Conservation (phyloP, 1,140 invertebrate genomes). For the Bombyx mandarina region DNA sequence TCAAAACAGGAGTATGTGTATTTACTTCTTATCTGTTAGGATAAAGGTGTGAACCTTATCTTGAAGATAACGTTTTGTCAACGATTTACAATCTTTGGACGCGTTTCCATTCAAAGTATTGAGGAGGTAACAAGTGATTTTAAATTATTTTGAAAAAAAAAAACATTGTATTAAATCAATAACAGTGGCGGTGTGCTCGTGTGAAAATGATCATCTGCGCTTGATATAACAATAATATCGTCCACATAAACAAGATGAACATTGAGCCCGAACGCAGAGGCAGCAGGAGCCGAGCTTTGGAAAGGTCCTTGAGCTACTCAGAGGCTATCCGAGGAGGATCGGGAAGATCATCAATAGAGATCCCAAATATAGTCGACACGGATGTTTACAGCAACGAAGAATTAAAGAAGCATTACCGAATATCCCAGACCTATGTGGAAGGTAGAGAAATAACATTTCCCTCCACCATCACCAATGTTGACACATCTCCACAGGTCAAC, state of each 20-base stretch:
- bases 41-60: constrained; percentile 43
- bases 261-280: constrained; percentile 38
- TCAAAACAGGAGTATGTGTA: constrained; percentile 47
- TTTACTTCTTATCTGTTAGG: constrained; percentile 45
- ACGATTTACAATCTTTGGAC: constrained; percentile 2
- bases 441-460: constrained; percentile 56
- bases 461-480: constrained; percentile 23
- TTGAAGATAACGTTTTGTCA: constrained; percentile 5
- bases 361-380: constrained; percentile 45
- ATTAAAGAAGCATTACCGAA: constrained; percentile 56
- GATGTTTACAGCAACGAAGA: constrained; percentile 62
- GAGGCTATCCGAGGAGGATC: constrained; percentile 54
- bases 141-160: neutral
- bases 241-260: constrained; percentile 16
- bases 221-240: neutral
- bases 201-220: neutral
- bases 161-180: too few species aligned
- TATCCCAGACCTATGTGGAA: constrained; percentile 60
- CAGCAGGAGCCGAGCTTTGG: constrained; percentile 37
- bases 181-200: neutral
- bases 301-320: constrained; percentile 58
- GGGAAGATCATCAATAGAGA: constrained; percentile 50
- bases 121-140: constrained; percentile 4
- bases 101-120: constrained; percentile 5
- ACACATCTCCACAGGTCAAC: constrained; percentile 10